A percentile compares a stretch with the other conserved stretches of the same genome.
phyloP scores from a whole-genome alignment of 2,113 vertebrate species.

The Tor tambroides region DNA sequence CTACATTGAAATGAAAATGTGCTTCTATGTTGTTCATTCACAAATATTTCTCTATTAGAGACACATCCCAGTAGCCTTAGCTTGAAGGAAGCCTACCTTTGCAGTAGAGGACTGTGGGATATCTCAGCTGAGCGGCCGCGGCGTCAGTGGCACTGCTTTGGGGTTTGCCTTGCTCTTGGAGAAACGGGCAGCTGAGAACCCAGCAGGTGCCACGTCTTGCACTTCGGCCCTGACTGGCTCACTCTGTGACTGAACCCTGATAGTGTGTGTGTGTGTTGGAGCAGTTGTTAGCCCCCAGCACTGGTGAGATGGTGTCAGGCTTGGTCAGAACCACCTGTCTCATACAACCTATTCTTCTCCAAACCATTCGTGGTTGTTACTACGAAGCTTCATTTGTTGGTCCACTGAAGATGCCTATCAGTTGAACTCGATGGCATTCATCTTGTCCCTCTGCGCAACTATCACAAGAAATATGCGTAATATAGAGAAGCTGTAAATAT shows the following conservation, averaged over 20 bases:
- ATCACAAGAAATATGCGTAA: slow-evolving; percentile 29
- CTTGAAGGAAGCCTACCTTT: not conserved
- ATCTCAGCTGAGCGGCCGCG: not conserved
- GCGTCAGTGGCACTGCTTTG: slow-evolving; percentile 4
- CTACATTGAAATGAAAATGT: not conserved
- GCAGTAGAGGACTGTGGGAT: slow-evolving; percentile 4
- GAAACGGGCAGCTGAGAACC: slow-evolving; percentile 65
- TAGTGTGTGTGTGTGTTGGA: slow-evolving; percentile 30
- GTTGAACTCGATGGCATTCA: not conserved
- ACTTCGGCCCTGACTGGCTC: slow-evolving; percentile 27
- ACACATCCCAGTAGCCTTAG: not conserved
- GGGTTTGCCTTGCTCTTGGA: slow-evolving; percentile 33
- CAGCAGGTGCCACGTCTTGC: slow-evolving; percentile 71
- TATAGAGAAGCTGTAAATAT: slow-evolving; percentile 25
- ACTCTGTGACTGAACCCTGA: not conserved
- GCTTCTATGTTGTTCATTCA: not conserved
- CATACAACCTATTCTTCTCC: not conserved
- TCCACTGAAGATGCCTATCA: not conserved
- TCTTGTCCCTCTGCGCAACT: slow-evolving; percentile 13
- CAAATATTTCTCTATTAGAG: not conserved
- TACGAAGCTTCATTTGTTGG: not conserved
- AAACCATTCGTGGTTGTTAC: not conserved
- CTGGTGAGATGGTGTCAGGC: slow-evolving; percentile 7
- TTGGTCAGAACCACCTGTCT: slow-evolving; percentile 19
- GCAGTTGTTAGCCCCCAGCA: not conserved